phyloP scores from a whole-genome alignment of 1,140 invertebrate species.

The Dreissena rostriformis region DNA sequence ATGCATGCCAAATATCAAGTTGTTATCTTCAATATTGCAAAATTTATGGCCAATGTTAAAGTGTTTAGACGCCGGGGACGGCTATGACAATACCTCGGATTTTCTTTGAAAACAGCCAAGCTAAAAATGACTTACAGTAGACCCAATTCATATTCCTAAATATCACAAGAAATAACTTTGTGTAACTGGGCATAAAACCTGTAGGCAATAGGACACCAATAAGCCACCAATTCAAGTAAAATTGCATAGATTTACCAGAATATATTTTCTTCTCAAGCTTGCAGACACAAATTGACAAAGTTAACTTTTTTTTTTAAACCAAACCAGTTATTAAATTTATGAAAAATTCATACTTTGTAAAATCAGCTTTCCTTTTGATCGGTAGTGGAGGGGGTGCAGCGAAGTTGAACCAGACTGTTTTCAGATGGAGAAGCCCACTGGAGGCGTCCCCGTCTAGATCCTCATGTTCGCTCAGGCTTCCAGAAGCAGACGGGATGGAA shows the following conservation, averaged over 20 bases:
- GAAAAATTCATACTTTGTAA: slow-evolving; percentile 87
- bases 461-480: slow-evolving; percentile 50
- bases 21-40: too few species aligned
- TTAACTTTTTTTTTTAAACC: background rate
- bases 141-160: too few species aligned
- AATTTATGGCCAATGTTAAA: too few species aligned
- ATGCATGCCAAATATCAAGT: too few species aligned
- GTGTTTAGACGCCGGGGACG: too few species aligned
- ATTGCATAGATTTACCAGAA: background rate
- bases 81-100: too few species aligned
- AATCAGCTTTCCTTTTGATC: slow-evolving; percentile 97
- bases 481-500: slow-evolving; percentile 68
- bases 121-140: too few species aligned
- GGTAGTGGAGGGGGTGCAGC: slow-evolving; percentile 96
- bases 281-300: background rate
- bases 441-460: slow-evolving; percentile 80
- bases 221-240: too few species aligned
- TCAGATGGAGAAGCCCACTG: slow-evolving; percentile 88
- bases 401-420: slow-evolving; percentile 98
- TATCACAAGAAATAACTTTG: too few species aligned
- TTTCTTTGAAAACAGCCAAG: too few species aligned
- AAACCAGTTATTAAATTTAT: background rate
- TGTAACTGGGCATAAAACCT: too few species aligned
- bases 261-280: background rate
- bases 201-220: too few species aligned